These are phyloP conservation scores for Pangasius djambal DNA, from an alignment of 2,797 vertebrate genomes.

Conservation along the genomic window DNA sequence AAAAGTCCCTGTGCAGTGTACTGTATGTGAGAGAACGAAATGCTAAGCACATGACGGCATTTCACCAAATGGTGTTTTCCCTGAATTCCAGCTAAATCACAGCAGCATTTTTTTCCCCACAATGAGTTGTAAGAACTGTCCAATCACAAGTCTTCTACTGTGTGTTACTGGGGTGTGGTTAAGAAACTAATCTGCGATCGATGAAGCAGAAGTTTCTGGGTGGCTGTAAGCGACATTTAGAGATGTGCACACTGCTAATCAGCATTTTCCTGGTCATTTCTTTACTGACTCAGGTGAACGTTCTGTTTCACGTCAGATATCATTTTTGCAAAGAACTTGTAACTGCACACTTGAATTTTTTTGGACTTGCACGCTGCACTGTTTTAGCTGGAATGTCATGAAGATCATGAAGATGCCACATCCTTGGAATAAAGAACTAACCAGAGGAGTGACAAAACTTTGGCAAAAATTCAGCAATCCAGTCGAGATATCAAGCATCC, in stretches of 20 bases:
- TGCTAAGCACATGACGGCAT: background rate
- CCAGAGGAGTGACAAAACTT: background rate
- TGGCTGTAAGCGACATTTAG: background rate
- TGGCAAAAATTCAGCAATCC: background rate
- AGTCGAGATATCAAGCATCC: background rate
- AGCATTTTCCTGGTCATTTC: background rate
- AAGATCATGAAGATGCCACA: too few species aligned
- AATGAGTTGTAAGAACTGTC: background rate
- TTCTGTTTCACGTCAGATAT: background rate
- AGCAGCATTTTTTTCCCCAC: background rate
- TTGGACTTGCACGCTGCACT: background rate
- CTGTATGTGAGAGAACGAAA: background rate
- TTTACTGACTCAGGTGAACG: background rate
- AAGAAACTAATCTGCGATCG: background rate
- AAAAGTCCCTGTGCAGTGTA: background rate
- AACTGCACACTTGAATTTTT: background rate
- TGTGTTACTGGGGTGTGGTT: background rate
- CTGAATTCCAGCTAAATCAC: background rate
- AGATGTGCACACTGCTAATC: background rate
- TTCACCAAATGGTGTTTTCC: background rate
- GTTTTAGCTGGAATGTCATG: background rate
- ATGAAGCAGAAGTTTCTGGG: background rate
- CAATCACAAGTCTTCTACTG: background rate
- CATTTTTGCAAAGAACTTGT: background rate
- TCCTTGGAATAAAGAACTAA: background rate